Evolutionary conservation across 2,888 invertebrate species (phyloP), one percentile per base, ranked within the genome.

Genomic region (Phaedon cochleariae): DNA sequence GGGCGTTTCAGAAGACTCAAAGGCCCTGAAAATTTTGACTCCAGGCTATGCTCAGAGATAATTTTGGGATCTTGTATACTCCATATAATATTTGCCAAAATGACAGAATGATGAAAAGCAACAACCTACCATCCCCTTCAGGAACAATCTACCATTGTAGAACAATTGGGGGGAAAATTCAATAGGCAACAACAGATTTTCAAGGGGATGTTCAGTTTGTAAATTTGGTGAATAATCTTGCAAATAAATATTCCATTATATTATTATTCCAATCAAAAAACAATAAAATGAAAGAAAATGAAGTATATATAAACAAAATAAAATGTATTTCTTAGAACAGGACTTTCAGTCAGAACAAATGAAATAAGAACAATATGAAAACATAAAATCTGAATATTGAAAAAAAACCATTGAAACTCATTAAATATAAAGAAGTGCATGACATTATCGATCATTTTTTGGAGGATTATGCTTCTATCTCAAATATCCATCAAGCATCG

Each of bases 201-300:
- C n/a, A n/a, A n/a, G n/a, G n/a, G n/a, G n/a, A n/a, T n/a, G n/a
- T n/a, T n/a, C n/a, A 51, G 21, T 51, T 51, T 51, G 21, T 51
- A 12, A 51, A 7, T 3, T 22, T n/a, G n/a, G n/a, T n/a, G n/a
- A n/a, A n/a, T n/a, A n/a, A n/a, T n/a, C n/a, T n/a, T n/a, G n/a
- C n/a, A n/a, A n/a, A n/a, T n/a, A n/a, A n/a, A n/a, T n/a, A n/a
- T n/a, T n/a, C n/a, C n/a, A n/a, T 22, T 51, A 20, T 10, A n/a
- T n/a, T 45, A 45, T 17, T 51, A 20, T 51, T 51, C 12, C 22
- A 51, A 51, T 51, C 21, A 51, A 51, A 20, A 51, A 51, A 51
- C n/a, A 20, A 22, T 51, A 51, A 18, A 51, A 21, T n/a, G 17
- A 51, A 51, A 22, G 51, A n/a, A n/a, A n/a, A n/a, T n/a, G n/a